Evolutionary conservation across 2,797 vertebrate species (phyloP), one percentile per base, ranked within the genome.

Genomic region (Notoglanidium macrostoma): DNA sequence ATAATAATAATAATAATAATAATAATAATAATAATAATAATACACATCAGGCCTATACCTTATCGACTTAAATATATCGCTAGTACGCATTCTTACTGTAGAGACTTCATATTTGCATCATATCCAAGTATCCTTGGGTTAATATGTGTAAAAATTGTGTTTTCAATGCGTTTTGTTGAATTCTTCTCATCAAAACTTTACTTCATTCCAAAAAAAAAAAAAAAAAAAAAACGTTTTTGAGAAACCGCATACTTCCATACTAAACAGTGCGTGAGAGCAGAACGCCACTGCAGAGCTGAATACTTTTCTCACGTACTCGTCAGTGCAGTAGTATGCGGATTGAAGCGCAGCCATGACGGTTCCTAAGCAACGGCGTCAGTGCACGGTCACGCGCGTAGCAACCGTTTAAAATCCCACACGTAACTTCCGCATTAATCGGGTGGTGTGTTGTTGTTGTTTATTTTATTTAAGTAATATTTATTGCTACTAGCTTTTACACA

Each of bases 361-460:
- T 76, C 51, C 70, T 21, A 32, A 23, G 84, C 74, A 72, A 61
- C 55, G 77, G 81, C 73, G 63, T 84, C 87, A 79, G 12, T 11
- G 82, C 83, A 87, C 89, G 87, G 90, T 92, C 92, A 92, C 92
- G 86, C 93, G 94, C 91, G 82, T 90, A n/a, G 89, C 89, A 77
- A 61, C 21, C 26, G 83, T 59, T 82, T 87, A 78, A 86, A 57
- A 40, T 40, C 35, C 17, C 8, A 3, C 3, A 46, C 73, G 44
- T 49, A 2, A 76, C 73, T 77, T 77, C 49, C 74, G 49, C 8
- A 3, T 49, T 26, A 73, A 73, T 21, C 40, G 17, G 8, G 32
- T 21, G 5, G n/a, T n/a, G n/a, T n/a, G n/a, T n/a, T n/a, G n/a
- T n/a, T n/a, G n/a, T n/a, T 74, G 0, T 12, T 68, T 49, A 55